These are phyloP conservation scores for Sebastes oblongus DNA, from an alignment of 2,797 vertebrate species.

Conservation along the genomic window DNA sequence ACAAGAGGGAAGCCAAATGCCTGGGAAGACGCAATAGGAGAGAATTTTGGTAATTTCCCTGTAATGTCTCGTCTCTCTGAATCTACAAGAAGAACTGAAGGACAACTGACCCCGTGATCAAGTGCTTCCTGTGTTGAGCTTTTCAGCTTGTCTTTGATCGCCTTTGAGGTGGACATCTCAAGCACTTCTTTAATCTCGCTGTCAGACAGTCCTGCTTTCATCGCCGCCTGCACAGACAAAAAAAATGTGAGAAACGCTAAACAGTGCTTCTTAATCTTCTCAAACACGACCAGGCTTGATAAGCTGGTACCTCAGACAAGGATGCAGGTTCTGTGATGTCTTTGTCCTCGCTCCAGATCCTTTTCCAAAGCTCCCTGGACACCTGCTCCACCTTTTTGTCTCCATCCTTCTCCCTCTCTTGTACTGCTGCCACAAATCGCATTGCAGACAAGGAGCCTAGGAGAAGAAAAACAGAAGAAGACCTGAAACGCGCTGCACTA, in stretches of 20 bases:
- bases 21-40: conserved; percentile 63
- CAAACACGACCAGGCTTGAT: background rate
- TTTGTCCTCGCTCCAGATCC: conserved; percentile 88
- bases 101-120: conserved; percentile 82
- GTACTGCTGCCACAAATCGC: conserved; percentile 88
- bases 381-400: conserved; percentile 82
- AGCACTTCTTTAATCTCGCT: conserved; percentile 77
- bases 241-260: background rate
- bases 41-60: background rate
- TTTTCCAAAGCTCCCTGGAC: conserved; percentile 92
- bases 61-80: background rate
- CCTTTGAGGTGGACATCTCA: conserved; percentile 69
- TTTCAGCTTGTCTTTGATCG: conserved; percentile 88
- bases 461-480: background rate
- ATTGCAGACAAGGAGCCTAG: conserved; percentile 87
- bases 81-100: background rate
- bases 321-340: conserved; percentile 85
- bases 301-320: conserved; percentile 68
- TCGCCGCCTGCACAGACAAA: conserved; percentile 79
- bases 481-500: background rate
- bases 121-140: conserved; percentile 84
- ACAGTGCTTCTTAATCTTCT: background rate
- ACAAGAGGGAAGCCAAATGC: conserved; percentile 89
- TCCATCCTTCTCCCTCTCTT: conserved; percentile 67
- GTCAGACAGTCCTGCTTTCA: conserved; percentile 84